phyloP scores from a whole-genome alignment of 64 coral and sea anemone genomes.

The Acropora yongei region DNA sequence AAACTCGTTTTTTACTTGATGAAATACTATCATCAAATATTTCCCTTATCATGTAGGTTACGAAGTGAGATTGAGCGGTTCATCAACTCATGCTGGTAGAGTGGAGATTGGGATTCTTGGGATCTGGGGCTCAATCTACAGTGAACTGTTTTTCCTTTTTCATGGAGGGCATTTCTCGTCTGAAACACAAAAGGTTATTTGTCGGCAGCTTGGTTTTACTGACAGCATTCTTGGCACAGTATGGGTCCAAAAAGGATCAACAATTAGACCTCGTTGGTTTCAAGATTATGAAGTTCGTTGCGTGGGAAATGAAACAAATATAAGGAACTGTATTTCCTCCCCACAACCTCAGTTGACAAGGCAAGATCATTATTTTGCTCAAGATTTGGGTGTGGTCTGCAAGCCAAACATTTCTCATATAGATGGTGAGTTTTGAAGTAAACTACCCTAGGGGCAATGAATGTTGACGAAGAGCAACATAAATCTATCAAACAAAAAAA shows the following conservation, averaged over 20 bases:
- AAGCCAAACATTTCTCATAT: not conserved
- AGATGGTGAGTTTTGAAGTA: not conserved
- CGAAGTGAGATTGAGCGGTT: not conserved
- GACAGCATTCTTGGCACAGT: not conserved
- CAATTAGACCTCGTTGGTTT: not conserved
- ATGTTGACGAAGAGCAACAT: too few relatives aligned
- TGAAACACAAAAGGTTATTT: not conserved
- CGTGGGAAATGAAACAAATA: not conserved
- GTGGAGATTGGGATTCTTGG: not conserved
- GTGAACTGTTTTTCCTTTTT: too few relatives aligned
- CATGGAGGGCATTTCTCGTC: too few relatives aligned
- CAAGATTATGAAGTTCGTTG: not conserved
- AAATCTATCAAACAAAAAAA: too few relatives aligned
- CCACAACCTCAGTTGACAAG: not conserved
- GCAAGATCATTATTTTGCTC: rapidly evolving
- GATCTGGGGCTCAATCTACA: constrained; percentile 8
- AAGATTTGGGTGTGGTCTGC: not conserved
- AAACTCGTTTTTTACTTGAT: not conserved
- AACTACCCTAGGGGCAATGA: too few relatives aligned
- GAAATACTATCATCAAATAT: not conserved
- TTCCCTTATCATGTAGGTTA: not conserved
- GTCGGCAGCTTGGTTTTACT: constrained; percentile 7
- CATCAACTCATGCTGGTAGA: constrained; percentile 7
- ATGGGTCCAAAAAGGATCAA: not conserved
- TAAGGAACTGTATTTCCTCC: not conserved